phyloP scores from a whole-genome alignment of 1,140 invertebrate species.

The Trichoplusia ni region DNA sequence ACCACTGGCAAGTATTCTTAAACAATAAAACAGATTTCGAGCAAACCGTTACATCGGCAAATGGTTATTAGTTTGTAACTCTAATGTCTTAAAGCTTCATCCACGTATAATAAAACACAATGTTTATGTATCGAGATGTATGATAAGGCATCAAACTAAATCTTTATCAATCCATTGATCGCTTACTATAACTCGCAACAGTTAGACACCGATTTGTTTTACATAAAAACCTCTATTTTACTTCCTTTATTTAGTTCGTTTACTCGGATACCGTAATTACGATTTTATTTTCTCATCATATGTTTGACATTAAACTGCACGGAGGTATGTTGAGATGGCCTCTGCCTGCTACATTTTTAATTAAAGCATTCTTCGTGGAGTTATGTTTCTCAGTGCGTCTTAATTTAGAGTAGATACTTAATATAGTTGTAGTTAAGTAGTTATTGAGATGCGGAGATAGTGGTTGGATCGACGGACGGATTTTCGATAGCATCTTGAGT shows the following conservation, averaged over 20 bases:
- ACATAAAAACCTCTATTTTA: slow-evolving; percentile 8
- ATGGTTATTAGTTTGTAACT: not conserved
- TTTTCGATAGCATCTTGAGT: slow-evolving; percentile 47
- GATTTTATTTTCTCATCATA: slow-evolving; percentile 16
- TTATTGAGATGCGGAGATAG: slow-evolving; percentile 42
- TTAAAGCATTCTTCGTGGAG: not conserved
- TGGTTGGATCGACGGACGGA: slow-evolving; percentile 38
- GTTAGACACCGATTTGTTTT: slow-evolving; percentile 19
- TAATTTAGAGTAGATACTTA: slow-evolving; percentile 50
- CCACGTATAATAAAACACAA: not conserved
- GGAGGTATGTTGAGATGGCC: slow-evolving; percentile 1
- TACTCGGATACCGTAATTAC: not conserved
- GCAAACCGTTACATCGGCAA: too few species aligned
- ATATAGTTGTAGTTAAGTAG: slow-evolving; percentile 37
- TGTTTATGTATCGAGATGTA: slow-evolving; percentile 1
- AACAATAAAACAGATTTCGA: too few species aligned
- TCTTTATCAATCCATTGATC: slow-evolving; percentile 13
- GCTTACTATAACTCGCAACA: not conserved
- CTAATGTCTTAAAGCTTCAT: not conserved
- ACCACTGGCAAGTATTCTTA: too few species aligned
- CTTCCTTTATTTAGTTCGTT: slow-evolving; percentile 3
- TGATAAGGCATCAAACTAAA: slow-evolving; percentile 8
- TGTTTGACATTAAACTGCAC: slow-evolving; percentile 1
- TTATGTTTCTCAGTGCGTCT: slow-evolving; percentile 40
- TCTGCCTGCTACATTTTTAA: slow-evolving; percentile 20